phyloP scores from a whole-genome alignment of 2,113 vertebrate genomes.

The Archilochus colubris region DNA sequence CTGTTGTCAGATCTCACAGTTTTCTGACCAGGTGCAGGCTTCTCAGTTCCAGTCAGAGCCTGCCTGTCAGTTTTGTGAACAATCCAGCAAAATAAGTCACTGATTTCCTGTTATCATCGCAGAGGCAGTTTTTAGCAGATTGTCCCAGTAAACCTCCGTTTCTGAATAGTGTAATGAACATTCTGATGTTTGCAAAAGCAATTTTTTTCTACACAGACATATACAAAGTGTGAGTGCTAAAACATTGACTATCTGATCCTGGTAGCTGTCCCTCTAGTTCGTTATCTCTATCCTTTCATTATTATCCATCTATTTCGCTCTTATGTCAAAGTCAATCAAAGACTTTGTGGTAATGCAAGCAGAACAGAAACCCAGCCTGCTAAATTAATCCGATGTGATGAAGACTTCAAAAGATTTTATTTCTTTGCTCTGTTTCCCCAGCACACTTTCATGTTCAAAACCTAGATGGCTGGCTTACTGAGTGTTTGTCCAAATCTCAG shows the following conservation, averaged over 20 bases:
- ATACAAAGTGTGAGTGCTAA: slow-evolving; percentile 50
- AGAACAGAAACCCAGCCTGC: neutral
- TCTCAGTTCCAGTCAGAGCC: slow-evolving; percentile 64
- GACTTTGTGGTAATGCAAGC: neutral
- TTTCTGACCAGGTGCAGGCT: slow-evolving; percentile 85
- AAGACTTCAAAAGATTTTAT: slow-evolving; percentile 24
- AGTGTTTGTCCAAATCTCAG: neutral
- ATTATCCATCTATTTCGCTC: slow-evolving; percentile 10
- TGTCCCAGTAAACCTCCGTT: slow-evolving; percentile 71
- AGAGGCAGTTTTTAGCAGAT: slow-evolving; percentile 74
- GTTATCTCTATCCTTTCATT: neutral
- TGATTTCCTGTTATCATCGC: slow-evolving; percentile 79
- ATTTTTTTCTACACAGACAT: slow-evolving; percentile 43
- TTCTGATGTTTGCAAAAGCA: slow-evolving; percentile 65
- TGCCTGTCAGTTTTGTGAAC: slow-evolving; percentile 76
- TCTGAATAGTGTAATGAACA: slow-evolving; percentile 76
- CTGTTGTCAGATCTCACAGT: slow-evolving; percentile 74
- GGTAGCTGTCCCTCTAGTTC: neutral
- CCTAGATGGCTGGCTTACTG: neutral
- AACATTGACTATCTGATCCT: neutral
- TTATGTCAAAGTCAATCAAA: slow-evolving; percentile 29
- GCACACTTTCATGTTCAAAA: neutral
- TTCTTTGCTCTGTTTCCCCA: neutral
- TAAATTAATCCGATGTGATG: neutral
- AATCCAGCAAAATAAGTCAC: slow-evolving; percentile 79